phyloP scores from a whole-genome alignment of 2,797 vertebrate genomes.

The Xenopus petersii region DNA sequence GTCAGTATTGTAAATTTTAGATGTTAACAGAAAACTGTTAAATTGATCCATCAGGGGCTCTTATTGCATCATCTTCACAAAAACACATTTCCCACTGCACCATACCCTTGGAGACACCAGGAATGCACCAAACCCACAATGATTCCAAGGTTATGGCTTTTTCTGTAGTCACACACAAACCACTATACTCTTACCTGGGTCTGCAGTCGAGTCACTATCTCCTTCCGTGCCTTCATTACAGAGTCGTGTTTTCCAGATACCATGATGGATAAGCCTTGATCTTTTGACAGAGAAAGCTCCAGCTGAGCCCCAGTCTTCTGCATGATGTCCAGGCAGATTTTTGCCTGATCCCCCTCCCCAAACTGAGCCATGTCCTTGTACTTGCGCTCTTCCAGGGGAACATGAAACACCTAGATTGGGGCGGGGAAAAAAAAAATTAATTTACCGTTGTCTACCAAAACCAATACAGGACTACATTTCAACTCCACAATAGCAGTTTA shows the following conservation, averaged over 20 bases:
- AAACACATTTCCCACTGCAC: slow-evolving; percentile 20
- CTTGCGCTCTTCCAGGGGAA: slow-evolving; percentile 96
- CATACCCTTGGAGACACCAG: neutral
- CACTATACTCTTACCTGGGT: slow-evolving; percentile 78
- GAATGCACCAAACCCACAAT: slow-evolving; percentile 32
- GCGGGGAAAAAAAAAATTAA: neutral
- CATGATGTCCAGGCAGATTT: slow-evolving; percentile 99
- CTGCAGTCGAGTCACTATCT: slow-evolving; percentile 97
- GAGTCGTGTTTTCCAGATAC: slow-evolving; percentile 96
- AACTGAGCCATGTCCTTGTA: slow-evolving; percentile 99
- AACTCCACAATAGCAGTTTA: no score
- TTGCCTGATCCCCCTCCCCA: slow-evolving; percentile 97
- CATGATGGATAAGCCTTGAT: slow-evolving; percentile 99
- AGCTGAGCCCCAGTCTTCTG: slow-evolving; percentile 96
- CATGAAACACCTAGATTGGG: slow-evolving; percentile 87
- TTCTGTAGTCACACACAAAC: neutral
- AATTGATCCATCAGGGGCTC: slow-evolving; percentile 29
- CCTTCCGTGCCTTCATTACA: slow-evolving; percentile 98
- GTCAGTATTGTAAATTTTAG: no score
- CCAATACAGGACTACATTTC: no score
- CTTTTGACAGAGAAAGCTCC: slow-evolving; percentile 97
- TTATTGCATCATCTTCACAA: slow-evolving; percentile 30
- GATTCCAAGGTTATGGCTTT: slow-evolving; percentile 2
- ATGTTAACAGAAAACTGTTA: neutral
- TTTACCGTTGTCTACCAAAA: no score